phyloP scores from a whole-genome alignment of 2,113 vertebrate species.

The Gymnarchus niloticus region DNA sequence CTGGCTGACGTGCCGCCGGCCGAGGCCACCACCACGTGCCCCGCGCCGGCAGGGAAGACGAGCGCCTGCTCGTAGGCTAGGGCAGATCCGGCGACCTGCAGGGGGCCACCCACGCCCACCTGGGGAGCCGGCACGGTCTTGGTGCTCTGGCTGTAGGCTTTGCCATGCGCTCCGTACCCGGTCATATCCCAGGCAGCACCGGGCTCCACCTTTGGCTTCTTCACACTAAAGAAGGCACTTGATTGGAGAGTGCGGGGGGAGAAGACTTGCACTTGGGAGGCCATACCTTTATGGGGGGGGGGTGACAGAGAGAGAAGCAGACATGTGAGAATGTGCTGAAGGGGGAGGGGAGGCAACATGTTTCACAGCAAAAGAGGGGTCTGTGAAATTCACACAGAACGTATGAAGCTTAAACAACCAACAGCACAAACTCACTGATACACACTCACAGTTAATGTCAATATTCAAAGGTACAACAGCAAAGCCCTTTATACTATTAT shows the following conservation, averaged over 20 bases:
- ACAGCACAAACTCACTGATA: background rate
- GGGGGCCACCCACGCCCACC: conserved; percentile 81
- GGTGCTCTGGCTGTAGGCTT: conserved; percentile 90
- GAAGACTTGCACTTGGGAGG: conserved; percentile 97
- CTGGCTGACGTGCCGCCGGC: conserved; percentile 83
- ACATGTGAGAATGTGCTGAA: conserved; percentile 63
- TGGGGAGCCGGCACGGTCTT: conserved; percentile 79
- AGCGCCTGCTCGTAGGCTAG: conserved; percentile 94
- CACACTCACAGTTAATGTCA: background rate
- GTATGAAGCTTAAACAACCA: background rate
- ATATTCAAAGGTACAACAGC: background rate
- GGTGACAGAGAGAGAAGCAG: conserved; percentile 49
- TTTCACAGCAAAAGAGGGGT: too few species aligned
- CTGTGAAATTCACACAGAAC: conserved; percentile 18
- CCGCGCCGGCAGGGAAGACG: conserved; percentile 86
- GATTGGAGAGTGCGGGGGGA: conserved; percentile 95
- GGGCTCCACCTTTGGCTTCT: conserved; percentile 98
- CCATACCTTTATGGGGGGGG: conserved; percentile 78
- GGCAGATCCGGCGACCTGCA: conserved; percentile 79
- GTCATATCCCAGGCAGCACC: conserved; percentile 98
- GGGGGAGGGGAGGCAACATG: too few species aligned
- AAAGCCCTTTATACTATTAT: background rate
- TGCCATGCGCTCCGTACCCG: conserved; percentile 95
- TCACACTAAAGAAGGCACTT: conserved; percentile 99
- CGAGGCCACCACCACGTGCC: conserved; percentile 88